Conservation (phyloP, 2,888 invertebrate species). For the Melanostoma scalare region DNA sequence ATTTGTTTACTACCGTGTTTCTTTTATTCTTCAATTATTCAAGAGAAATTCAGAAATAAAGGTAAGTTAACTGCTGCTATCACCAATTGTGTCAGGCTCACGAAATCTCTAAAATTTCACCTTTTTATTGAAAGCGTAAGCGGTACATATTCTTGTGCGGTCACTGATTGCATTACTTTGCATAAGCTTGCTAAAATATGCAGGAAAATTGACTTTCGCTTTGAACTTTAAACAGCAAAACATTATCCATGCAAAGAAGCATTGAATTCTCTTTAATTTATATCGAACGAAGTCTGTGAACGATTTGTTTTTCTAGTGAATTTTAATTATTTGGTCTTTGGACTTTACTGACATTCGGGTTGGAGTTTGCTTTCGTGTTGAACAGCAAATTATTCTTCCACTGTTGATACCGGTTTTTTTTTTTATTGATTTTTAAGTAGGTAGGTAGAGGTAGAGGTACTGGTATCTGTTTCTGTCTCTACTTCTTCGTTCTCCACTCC, state of each 20-base stretch:
- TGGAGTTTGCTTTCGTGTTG: neutral
- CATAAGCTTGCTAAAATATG: slow-evolving; percentile 45
- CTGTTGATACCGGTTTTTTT: neutral
- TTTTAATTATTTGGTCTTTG: slow-evolving; percentile 40
- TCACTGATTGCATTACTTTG: slow-evolving; percentile 27
- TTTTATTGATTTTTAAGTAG: neutral
- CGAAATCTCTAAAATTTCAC: slow-evolving; percentile 24
- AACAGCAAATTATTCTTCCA: neutral
- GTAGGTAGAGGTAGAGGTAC: too few relatives aligned
- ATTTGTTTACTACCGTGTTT: slow-evolving; percentile 48
- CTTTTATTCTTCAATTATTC: slow-evolving; percentile 22
- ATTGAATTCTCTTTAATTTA: slow-evolving; percentile 13
- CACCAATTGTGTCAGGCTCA: neutral
- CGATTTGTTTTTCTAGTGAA: slow-evolving; percentile 23
- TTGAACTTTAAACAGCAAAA: slow-evolving; percentile 17
- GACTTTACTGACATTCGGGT: slow-evolving; percentile 16
- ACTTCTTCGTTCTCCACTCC: neutral
- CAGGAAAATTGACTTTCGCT: slow-evolving; percentile 48
- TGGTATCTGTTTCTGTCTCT: neutral
- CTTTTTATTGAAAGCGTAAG: slow-evolving; percentile 23
- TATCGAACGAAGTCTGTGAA: slow-evolving; percentile 10
- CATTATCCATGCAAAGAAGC: slow-evolving; percentile 41
- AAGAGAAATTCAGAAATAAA: slow-evolving; percentile 41
- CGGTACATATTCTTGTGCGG: slow-evolving; percentile 27
- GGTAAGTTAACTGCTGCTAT: slow-evolving; percentile 48